phyloP scores from a whole-genome alignment of 2,113 vertebrate genomes.

The Ctenodactylus gundi region DNA sequence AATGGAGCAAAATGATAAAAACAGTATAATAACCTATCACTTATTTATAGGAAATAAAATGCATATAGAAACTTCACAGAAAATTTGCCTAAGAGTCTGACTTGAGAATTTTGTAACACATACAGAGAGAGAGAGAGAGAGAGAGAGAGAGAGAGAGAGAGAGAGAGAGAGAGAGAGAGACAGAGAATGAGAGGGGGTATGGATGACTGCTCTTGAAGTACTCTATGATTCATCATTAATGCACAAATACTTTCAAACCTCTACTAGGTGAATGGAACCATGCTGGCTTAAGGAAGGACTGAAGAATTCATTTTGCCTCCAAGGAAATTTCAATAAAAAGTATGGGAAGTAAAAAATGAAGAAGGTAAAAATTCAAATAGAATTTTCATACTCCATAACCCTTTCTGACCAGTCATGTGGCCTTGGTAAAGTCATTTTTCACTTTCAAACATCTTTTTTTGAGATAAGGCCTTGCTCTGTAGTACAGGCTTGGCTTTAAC shows the following conservation, averaged over 20 bases:
- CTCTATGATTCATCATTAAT: neutral
- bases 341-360: neutral
- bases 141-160: too few species aligned
- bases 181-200: too few species aligned
- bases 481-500: too few species aligned
- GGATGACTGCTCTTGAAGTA: neutral
- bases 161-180: too few species aligned
- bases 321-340: neutral
- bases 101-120: neutral
- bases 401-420: neutral
- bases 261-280: neutral
- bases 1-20: neutral
- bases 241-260: neutral
- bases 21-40: neutral
- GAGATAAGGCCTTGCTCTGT: too few species aligned
- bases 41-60: slow-evolving; percentile 33
- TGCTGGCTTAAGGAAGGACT: neutral
- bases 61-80: neutral
- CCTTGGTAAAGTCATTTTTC: neutral
- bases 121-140: too few species aligned
- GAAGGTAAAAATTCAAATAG: neutral
- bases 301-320: neutral
- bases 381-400: neutral
- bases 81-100: neutral
- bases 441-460: neutral